Evolutionary conservation across 2,888 invertebrate species (phyloP).

Genomic region (Agrilus mali): DNA sequence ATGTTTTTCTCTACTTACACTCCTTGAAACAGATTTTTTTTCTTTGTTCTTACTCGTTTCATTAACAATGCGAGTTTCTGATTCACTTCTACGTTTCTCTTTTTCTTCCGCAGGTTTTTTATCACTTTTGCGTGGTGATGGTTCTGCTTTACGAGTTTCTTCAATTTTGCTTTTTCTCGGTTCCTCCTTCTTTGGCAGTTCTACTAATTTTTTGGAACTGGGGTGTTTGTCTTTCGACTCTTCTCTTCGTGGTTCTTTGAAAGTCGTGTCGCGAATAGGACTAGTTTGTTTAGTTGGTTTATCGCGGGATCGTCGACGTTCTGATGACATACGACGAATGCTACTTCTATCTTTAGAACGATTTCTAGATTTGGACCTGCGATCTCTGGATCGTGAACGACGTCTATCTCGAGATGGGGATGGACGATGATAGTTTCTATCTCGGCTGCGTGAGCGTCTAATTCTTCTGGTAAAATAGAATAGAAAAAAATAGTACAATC

Average conservation of each 20-base stretch:
- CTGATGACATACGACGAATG: constrained; percentile 30
- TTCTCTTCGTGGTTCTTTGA: constrained; percentile 19
- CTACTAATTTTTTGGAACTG: constrained; percentile 26
- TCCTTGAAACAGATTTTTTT: constrained; percentile 29
- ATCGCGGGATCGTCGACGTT: constrained; percentile 20
- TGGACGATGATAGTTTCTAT: constrained; percentile 24
- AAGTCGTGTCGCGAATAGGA: constrained; percentile 24
- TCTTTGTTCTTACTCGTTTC: constrained; percentile 19
- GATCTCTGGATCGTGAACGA: constrained; percentile 28
- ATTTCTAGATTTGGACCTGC: constrained; percentile 29
- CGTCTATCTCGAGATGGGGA: constrained; percentile 22
- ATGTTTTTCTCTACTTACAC: constrained; percentile 26
- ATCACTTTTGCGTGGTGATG: constrained; percentile 15
- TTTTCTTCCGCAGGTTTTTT: constrained; percentile 17
- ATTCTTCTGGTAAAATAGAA: constrained; percentile 17
- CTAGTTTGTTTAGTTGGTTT: constrained; percentile 24
- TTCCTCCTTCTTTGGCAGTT: constrained; percentile 17
- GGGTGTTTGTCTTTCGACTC: constrained; percentile 24
- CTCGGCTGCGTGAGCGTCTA: constrained; percentile 29
- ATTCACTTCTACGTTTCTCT: constrained; percentile 16
- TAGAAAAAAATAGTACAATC: not conserved
- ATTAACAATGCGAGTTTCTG: constrained; percentile 18
- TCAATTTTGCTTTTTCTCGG: constrained; percentile 36
- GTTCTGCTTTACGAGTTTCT: constrained; percentile 26
- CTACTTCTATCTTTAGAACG: constrained; percentile 24